A percentile compares a stretch with the other conserved stretches of the same genome.
Conservation (phyloP, 2,888 invertebrate genomes). For the Micoletzkya japonica region DNA sequence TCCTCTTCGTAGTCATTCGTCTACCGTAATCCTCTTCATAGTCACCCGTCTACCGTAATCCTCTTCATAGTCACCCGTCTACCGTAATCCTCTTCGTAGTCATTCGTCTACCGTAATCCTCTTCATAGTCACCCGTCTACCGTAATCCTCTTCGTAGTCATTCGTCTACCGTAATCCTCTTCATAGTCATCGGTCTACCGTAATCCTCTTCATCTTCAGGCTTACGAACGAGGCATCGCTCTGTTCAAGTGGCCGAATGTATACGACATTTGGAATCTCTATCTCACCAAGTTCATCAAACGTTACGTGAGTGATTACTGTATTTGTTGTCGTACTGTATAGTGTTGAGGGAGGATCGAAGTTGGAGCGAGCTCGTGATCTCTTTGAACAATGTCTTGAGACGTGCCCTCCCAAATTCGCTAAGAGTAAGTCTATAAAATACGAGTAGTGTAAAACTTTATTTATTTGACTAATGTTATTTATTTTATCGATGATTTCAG, state of each 20-base stretch:
- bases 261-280: constrained; percentile 98
- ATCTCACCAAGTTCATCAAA: constrained; percentile 91
- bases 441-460: background rate
- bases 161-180: no score
- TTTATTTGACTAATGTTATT: background rate
- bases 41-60: no score
- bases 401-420: constrained; percentile 93
- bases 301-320: constrained; percentile 75
- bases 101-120: no score
- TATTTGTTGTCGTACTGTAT: constrained; percentile 24
- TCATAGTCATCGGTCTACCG: no score
- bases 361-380: constrained; percentile 90
- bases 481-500: constrained; percentile 61
- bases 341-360: constrained; percentile 77
- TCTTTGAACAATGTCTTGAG: constrained; percentile 97
- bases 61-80: no score
- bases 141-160: no score
- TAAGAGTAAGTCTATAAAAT: constrained; percentile 71
- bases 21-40: no score
- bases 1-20: no score
- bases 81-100: no score
- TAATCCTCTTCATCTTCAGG: no score
- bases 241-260: constrained; percentile 99
- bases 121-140: no score
- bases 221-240: constrained; percentile 96